These are phyloP conservation scores for Callopanchax toddi DNA, from an alignment of 2,113 vertebrate genomes.

Conservation along the genomic window DNA sequence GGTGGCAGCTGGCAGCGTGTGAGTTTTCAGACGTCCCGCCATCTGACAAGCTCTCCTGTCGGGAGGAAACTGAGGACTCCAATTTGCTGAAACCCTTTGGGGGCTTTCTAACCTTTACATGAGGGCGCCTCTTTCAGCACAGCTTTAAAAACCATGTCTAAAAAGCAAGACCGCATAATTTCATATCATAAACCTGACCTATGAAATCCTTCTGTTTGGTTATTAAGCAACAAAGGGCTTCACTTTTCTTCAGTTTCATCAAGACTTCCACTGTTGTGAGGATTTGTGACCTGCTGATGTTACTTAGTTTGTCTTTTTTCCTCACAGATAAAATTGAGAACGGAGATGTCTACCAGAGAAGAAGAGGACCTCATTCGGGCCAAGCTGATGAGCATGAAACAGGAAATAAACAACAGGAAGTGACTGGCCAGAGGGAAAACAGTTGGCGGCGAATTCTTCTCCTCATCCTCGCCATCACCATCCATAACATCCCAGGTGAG, in stretches of 20 bases:
- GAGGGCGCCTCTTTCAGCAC: not conserved
- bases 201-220: not conserved
- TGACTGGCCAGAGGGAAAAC: slow-evolving; percentile 44
- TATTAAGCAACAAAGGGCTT: not conserved
- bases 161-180: not conserved
- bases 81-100: slow-evolving; percentile 2
- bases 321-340: slow-evolving; percentile 90
- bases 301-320: not conserved
- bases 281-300: too few relatives aligned
- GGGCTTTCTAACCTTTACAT: slow-evolving; percentile 6
- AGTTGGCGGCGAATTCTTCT: slow-evolving; percentile 92
- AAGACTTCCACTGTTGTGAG: not conserved
- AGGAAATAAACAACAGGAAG: slow-evolving; percentile 43
- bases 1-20: slow-evolving; percentile 8
- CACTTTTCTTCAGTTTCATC: too few relatives aligned
- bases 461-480: slow-evolving; percentile 94
- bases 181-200: not conserved
- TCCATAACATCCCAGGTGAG: slow-evolving; percentile 93
- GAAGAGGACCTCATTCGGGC: slow-evolving; percentile 43
- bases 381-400: slow-evolving; percentile 33
- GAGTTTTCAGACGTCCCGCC: not conserved
- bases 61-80: not conserved
- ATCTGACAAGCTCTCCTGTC: slow-evolving; percentile 4
- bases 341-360: slow-evolving; percentile 89
- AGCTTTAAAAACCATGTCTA: not conserved